Evolutionary conservation across 2,888 invertebrate species (phyloP), one percentile per base, ranked within the genome.

Genomic region (Poecilus cupreus): DNA sequence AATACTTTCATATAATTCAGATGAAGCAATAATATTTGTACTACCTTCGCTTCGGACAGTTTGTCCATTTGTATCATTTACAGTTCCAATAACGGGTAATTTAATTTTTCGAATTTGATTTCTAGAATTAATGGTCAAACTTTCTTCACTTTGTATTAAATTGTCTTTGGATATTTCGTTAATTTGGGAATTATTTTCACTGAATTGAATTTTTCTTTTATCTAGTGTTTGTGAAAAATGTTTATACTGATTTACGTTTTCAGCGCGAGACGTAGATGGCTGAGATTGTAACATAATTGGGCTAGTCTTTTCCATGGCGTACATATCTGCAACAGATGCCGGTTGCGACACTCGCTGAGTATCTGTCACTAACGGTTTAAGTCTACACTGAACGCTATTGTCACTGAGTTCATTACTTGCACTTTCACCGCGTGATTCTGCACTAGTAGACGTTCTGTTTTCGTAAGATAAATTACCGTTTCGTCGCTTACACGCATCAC

Each of bases 341-440:
- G 64, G 13, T 10, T 68, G 64, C 6, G 37, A 37, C 51, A 51
- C 16, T 18, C 51, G 16, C 6, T 43, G 43, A n/a, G 43, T 43
- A 60, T 13, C 24, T 22, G 60, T 60, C 60, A 60, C 60, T 60
- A 60, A 24, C 11, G 60, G 24, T 24, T 60, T 60, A 26, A 13
- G 60, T 60, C 24, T 60, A 32, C 24, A 60, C 60, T 60, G 60
- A 13, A 60, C 60, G 32, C 8, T 32, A 60, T 37, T 68, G 39
- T 72, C 72, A 72, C 72, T 72, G n/a, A 72, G 43, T 72, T 72
- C 72, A 39, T 37, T n/a, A n/a, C n/a, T 70, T 43, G 37, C 43
- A 70, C 70, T 70, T 37, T 70, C 32, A 64, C 10, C 13, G 13
- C n/a, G 18, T 32, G 64, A 18, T 32, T 26, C 39, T n/a, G 43